Evolutionary conservation across 2,888 invertebrate species (phyloP).

Genomic region (Ecliptopera silaceata): DNA sequence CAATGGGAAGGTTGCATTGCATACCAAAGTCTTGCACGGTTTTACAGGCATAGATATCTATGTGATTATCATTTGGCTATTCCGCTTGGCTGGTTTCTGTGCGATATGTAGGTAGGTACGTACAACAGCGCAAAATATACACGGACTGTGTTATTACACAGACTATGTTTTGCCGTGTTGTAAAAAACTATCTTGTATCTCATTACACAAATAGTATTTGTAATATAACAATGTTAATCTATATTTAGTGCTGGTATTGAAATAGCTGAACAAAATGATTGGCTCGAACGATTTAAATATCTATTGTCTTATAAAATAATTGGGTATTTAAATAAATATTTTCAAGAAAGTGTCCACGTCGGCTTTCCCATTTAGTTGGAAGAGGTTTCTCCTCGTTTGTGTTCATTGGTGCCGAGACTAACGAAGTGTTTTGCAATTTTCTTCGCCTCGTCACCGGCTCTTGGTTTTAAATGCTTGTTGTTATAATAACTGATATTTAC

Average conservation of each 20-base stretch:
- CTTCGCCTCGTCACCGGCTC: slow-evolving; percentile 5
- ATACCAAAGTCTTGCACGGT: slow-evolving; percentile 23
- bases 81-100: neutral
- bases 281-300: too few relatives aligned
- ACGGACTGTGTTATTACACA: too few relatives aligned
- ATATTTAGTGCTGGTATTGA: too few relatives aligned
- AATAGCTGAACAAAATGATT: too few relatives aligned
- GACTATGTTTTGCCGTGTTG: neutral
- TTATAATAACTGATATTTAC: slow-evolving; percentile 2
- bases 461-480: neutral
- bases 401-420: slow-evolving; percentile 15
- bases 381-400: slow-evolving; percentile 24
- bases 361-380: slow-evolving; percentile 16
- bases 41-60: slow-evolving; percentile 8
- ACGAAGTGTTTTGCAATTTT: slow-evolving; percentile 18
- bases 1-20: slow-evolving; percentile 30
- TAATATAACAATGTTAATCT: too few relatives aligned
- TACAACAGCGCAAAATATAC: too few relatives aligned
- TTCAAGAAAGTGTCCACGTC: slow-evolving; percentile 12
- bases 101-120: neutral
- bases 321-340: slow-evolving; percentile 16
- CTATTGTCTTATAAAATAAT: slow-evolving; percentile 8
- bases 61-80: neutral
- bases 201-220: neutral
- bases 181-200: neutral